phyloP scores from a whole-genome alignment of 2,797 vertebrate species.

The Eurystomus glaucurus region DNA sequence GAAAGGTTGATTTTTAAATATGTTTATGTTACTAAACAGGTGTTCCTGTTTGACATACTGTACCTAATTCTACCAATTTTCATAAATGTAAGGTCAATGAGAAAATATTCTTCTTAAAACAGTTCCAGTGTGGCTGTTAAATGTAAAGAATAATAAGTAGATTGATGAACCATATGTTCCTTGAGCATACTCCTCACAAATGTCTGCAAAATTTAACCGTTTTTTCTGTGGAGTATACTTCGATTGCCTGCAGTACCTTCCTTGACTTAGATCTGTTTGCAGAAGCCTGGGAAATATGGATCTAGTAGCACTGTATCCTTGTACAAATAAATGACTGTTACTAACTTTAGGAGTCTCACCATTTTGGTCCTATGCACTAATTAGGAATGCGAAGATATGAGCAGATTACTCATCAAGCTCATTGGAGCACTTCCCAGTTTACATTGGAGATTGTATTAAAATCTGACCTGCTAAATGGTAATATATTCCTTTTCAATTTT shows the following conservation, averaged over 20 bases:
- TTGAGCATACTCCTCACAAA: neutral
- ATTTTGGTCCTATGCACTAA: neutral
- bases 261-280: neutral
- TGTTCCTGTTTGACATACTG: conserved; percentile 77
- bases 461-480: neutral
- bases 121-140: neutral
- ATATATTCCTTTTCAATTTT: neutral
- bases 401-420: neutral
- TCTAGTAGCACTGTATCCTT: neutral
- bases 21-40: conserved; percentile 82
- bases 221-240: neutral
- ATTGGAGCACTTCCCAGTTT: conserved; percentile 11
- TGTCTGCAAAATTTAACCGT: neutral
- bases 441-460: neutral
- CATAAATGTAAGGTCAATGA: conserved; percentile 77
- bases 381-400: neutral
- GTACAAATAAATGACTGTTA: neutral
- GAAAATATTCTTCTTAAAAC: conserved; percentile 57
- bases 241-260: neutral
- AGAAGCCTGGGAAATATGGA: neutral
- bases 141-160: conserved; percentile 32
- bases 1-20: conserved; percentile 84
- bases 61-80: conserved; percentile 72
- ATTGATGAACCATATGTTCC: neutral
- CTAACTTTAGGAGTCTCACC: neutral